Base-by-base conservation (phyloP, 2,797 vertebrate species). In the Pseudochirops corinnae region DNA sequence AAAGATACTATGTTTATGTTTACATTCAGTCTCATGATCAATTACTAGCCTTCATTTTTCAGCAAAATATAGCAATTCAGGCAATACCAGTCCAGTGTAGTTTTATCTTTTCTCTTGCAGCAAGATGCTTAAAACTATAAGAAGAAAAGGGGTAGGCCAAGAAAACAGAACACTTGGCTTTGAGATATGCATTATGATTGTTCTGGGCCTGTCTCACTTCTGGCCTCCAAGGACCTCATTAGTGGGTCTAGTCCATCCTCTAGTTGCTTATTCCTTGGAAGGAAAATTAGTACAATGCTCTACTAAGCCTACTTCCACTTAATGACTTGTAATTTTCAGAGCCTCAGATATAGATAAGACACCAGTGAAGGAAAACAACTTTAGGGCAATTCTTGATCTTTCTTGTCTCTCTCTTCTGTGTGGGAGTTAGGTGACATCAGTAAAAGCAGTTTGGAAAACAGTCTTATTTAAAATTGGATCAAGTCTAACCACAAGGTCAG, bases 401-500 rank as follows among this genome's bases (percentile, higher is more conserved):
- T 57, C 24, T 31, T 92, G 67, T 87, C 28, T 67, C 5, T 31
- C 82, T 33, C 50, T 58, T 62, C 56, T 24, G 62, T 93, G 33
- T 92, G 56, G 90, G 90, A 91, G 52, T 53, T 31, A 31, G 26
- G 90, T 56, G 90, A 33, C 90, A 53, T 90, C 29, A 56, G 57
- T 62, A 60, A 91, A 92, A 67, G 57, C n/a, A 90, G 87, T 67
- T n/a, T n/a, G 58, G 57, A 53, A 67, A 92, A 52, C 5, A 93
- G 60, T 50, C 4, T 56, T 91, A 91, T 58, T 90, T 82, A 56
- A 92, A 92, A 90, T 24, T 90, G 67, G 55, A 90, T 46, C 29
- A 55, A 52, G 11, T 90, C 53, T 53, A 26, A 56, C 90, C 56
- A 28, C 90, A 62, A 94, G 53, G 56, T 91, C 90, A 96, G 92